Evolutionary conservation across 2,113 vertebrate species (phyloP), one percentile per base, ranked within the genome.

Genomic region (Carettochelys insculpta): DNA sequence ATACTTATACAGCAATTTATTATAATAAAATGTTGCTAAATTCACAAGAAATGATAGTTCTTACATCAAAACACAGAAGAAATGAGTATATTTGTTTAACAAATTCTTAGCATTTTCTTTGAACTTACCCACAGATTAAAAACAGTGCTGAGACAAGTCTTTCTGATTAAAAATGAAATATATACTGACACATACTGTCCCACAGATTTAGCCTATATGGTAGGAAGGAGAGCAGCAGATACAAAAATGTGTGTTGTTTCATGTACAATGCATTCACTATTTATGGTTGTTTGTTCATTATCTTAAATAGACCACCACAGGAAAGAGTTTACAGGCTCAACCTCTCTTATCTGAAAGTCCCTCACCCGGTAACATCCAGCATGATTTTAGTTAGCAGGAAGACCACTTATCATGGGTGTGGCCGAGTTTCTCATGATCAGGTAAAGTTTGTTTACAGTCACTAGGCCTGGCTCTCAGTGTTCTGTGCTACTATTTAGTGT

Each of bases 1-100:
- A 80, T 88, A 96, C 68, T 89, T 83, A 56, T 45, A n/a, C 51
- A 87, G 88, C 81, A 87, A 92, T 88, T 96, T 96, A 61, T 79
- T 77, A 95, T 86, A 86, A 79, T 65, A 93, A 88, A 77, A 88
- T 86, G 78, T 85, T 83, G 54, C 61, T 73, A 78, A 11, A 85
- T 71, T 54, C 89, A 84, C 45, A 20, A 45, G 77, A 85, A 93
- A 92, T 95, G 47, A 82, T 5, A 53, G 53, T 34, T 48, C 61
- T 88, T 94, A 87, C 50, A 82, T 81, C 5, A 88, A 91, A 92
- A 94, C 48, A 78, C 73, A 87, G 54, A 92, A 82, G 61, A 91
- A 94, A 78, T 22, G 48, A 20, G 11, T 16, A 48, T 11, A 41
- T 90, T 65, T 78, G 77, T 87, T 77, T 73, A 88, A 31, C 11